Evolutionary conservation across 1,140 invertebrate genomes (phyloP), one percentile per base, ranked within the genome.

Genomic region (Drosophila burlai): DNA sequence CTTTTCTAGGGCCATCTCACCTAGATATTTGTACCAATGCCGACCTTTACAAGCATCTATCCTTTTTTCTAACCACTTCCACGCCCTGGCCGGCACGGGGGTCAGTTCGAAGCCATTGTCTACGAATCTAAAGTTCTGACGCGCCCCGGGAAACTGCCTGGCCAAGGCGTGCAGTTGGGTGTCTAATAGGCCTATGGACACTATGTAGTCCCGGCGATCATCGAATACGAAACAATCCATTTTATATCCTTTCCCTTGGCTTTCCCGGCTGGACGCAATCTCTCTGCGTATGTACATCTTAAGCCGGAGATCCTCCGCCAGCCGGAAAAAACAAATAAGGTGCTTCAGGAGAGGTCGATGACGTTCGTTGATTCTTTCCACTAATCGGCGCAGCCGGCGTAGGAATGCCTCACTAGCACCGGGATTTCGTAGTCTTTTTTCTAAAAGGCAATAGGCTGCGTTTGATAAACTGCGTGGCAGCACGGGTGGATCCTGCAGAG

Each of bases 381-480:
- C n/a, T 0, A 43, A n/a, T 0, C 8, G 16, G 8, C 8, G 16
- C 0, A 43, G 42, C n/a, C 10, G n/a, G n/a, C n/a, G n/a, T 1
- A n/a, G 7, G 42, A 43, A 43, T 3, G 40, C n/a, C 40, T 3
- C n/a, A 3, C 40, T 9, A n/a, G 40, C 40, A n/a, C 16, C 3
- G 40, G 3, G 40, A 7, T 3, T 9, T 10, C 16, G 16, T 8
- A 43, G 16, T n/a, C n/a, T 43, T 8, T 4, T 8, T 4, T 43
- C 16, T 3, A 43, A n/a, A 3, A 43, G n/a, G 8, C 16, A 7
- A 1, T n/a, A n/a, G 8, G 40, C 40, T 16, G 40, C 40, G 0
- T n/a, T 43, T 2, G 40, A 43, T 10, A 43, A n/a, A 8, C n/a
- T n/a, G 3, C 0, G 16, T 3, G 40, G 40, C 0, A 43, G 40